Conservation (phyloP, 2,888 invertebrate genomes). For the Leptinotarsa tumamoca region DNA sequence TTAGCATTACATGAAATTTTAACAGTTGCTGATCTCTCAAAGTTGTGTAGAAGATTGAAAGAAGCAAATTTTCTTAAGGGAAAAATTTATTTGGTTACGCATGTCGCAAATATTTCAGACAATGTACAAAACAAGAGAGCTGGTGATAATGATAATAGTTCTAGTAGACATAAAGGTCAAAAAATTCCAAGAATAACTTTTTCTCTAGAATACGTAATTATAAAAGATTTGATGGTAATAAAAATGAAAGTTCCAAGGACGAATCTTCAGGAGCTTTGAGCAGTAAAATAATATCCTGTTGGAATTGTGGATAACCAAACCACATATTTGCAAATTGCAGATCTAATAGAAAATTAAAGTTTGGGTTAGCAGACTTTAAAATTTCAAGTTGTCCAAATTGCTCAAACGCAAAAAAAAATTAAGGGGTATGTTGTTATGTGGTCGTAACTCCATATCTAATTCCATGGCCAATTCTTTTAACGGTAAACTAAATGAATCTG, state of each 20-base stretch:
- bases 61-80: constrained; percentile 14
- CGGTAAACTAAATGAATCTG: not conserved
- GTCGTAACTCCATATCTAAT: not conserved
- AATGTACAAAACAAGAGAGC: too few relatives aligned
- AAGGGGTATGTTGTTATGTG: not conserved
- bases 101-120: too few relatives aligned
- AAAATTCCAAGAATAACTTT: not conserved
- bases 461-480: not conserved
- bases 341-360: not conserved
- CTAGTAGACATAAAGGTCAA: not conserved
- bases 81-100: not conserved
- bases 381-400: not conserved
- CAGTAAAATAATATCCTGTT: not conserved
- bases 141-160: not conserved
- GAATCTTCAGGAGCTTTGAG: not conserved
- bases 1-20: constrained; percentile 25
- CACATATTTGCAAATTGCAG: not conserved
- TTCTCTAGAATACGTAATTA: not conserved
- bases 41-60: constrained; percentile 28
- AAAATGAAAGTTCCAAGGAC: not conserved
- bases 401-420: not conserved
- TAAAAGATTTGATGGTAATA: not conserved
- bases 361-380: not conserved
- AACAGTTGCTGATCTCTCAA: constrained; percentile 18
- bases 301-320: not conserved